Evolutionary conservation across 2,113 vertebrate genomes (phyloP).

Genomic region (Anarrhichthys ocellatus): DNA sequence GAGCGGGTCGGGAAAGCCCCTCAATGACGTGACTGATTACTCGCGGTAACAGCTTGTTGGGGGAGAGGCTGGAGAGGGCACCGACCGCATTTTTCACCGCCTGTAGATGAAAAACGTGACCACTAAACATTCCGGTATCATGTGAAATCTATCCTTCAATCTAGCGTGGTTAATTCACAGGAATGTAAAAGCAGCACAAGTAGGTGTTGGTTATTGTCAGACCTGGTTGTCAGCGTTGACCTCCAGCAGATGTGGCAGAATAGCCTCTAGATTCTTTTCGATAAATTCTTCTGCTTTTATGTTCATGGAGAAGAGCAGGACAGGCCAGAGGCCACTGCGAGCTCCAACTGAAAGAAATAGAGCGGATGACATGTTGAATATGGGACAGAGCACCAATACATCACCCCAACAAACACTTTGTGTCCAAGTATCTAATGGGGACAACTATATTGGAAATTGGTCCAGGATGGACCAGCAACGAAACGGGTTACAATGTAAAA

Average conservation of each 20-base stretch:
- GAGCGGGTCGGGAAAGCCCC: constrained; percentile 85
- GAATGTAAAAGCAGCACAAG: neutral
- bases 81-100: constrained; percentile 90
- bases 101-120: constrained; percentile 53
- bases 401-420: neutral
- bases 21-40: constrained; percentile 88
- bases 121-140: neutral
- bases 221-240: constrained; percentile 87
- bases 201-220: neutral
- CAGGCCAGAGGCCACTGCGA: constrained; percentile 88
- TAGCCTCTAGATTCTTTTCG: constrained; percentile 87
- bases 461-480: too few species aligned
- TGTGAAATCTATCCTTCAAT: neutral
- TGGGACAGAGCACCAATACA: neutral
- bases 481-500: too few species aligned
- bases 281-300: constrained; percentile 89
- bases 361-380: neutral
- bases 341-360: constrained; percentile 80
- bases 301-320: constrained; percentile 91
- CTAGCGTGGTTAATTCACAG: neutral
- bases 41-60: constrained; percentile 88
- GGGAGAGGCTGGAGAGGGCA: constrained; percentile 89
- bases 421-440: too few species aligned
- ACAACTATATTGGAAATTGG: too few species aligned
- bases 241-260: constrained; percentile 87